Evolutionary conservation across 92 coral and sea anemone species (phyloP), one percentile per base, ranked within the genome.

Genomic region (Porites evermanni): DNA sequence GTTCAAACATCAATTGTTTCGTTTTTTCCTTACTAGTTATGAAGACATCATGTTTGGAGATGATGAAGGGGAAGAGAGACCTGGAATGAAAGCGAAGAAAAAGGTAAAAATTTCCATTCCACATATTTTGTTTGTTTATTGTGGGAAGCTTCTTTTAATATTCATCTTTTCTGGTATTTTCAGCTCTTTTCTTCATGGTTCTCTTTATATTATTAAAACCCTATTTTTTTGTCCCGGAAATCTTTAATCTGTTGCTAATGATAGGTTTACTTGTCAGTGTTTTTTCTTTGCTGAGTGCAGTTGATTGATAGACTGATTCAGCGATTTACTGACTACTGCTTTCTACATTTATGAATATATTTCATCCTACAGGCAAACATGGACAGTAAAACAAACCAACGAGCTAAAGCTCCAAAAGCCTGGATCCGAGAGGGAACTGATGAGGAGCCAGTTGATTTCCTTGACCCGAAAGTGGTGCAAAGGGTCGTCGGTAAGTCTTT

Each of bases 11-110:
- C 47, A 38, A 24, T 71, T 12, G 16, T 7, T 3, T 17, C 18
- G n/a, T 53, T 6, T 20, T 19, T 79, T 89, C 21, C 64, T 18
- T 77, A 71, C 8, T 79, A 96, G 98, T 89, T 96, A 96, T 69
- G 99, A 96, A 79, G 96, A 89, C 51, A 89, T 96, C 44, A 96
- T 96, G 99, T 96, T 96, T 69, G 98, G 99, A 9, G 98, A 96
- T 72, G 98, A 94, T 23, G 98, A 93, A 75, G 98, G 89, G 61
- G 85, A 89, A 9, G 84, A 86, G 23, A 56, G 79, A 23, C 78
- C 87, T 7, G 80, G 80, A 12, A 16, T 47, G 5, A 74, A 82
- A 20, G 63, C 44, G 16, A 83, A 72, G 79, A 83, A 82, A 74
- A 54, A 81, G 78, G 85, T 81, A 24, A 20, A 8, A 6, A 38